Base-by-base conservation (phyloP, 1,140 invertebrate species). In the Littorina saxatilis region DNA sequence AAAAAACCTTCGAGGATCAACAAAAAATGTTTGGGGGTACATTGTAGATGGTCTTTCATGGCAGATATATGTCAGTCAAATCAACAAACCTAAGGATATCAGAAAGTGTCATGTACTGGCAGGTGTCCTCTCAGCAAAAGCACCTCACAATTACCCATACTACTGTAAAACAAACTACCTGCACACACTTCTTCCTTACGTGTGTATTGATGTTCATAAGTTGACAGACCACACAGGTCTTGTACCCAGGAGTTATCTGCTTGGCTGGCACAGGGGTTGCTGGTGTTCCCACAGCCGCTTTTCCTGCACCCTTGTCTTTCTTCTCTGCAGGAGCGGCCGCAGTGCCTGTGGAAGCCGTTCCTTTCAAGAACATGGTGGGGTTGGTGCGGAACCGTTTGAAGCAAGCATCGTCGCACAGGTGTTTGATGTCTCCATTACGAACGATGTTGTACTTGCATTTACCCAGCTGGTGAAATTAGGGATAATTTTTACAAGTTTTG, bases 361-460 rank as follows among this genome's bases (percentile, higher is more conserved):
- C 50, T 78, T 87, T 84, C 70, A 91, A 88, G 83, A 85, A 91
- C 20, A 55, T 82, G 43, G 87, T 90, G 23, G 88, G 92, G 84
- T 89, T 92, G 23, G 83, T 80, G 32, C 91, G 92, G 91, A 94
- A 94, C 84, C 89, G 89, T 88, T 92, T 91, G 88, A 94, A 94
- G 91, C 94, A 93, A 0, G 81, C 82, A 81, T 93, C 91, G 85
- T 92, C 90, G 84, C 93, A 93, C 29, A 93, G 83, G 81, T 92
- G 93, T 77, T 92, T 91, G 32, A 90, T 90, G 78, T 92, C 92
- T 27, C 91, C 92, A 87, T 92, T 91, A 35, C 92, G 87, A 2
- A 93, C 88, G 40, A 93, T 92, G 87, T 93, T 92, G 80, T 92
- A 93, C 84, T 93, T 93, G 85, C 93, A 93, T 76, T 87, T 89